phyloP scores from a whole-genome alignment of 1,140 invertebrate genomes.

The Aphelenchoides avenae region DNA sequence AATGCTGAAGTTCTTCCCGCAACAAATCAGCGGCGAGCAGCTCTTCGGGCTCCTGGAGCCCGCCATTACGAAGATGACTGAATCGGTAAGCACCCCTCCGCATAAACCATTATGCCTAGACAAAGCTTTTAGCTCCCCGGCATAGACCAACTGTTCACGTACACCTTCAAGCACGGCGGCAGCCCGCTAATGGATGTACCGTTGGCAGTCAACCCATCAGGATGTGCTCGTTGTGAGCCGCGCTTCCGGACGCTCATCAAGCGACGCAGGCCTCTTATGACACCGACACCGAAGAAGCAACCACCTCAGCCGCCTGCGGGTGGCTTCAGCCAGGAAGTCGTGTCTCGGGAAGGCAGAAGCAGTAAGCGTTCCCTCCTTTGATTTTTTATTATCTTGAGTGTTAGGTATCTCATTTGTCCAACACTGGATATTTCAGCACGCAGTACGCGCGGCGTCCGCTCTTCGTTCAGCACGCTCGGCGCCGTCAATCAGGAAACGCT shows the following conservation, averaged over 20 bases:
- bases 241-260: constrained; percentile 65
- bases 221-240: constrained; percentile 84
- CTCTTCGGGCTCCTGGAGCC: constrained; percentile 93
- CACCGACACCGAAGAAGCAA: constrained; percentile 29
- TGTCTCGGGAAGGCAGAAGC: constrained; percentile 34
- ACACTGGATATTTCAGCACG: constrained; percentile 43
- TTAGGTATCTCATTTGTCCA: background rate
- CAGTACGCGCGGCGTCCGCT: too few species aligned
- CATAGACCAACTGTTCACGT: constrained; percentile 87
- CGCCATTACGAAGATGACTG: constrained; percentile 78
- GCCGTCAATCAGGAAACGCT: constrained; percentile 64
- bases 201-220: constrained; percentile 89
- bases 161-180: constrained; percentile 87
- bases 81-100: constrained; percentile 60
- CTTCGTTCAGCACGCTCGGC: constrained; percentile 63
- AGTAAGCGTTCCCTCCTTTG: constrained; percentile 14
- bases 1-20: constrained; percentile 80
- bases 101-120: constrained; percentile 13
- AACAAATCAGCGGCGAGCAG: constrained; percentile 88
- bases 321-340: constrained; percentile 32
- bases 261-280: constrained; percentile 15
- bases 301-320: background rate
- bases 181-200: constrained; percentile 87
- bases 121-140: constrained; percentile 67
- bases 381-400: constrained; percentile 9